Evolutionary conservation across 2,113 vertebrate species (phyloP), one percentile per base, ranked within the genome.

Genomic region (Ameiurus melas): DNA sequence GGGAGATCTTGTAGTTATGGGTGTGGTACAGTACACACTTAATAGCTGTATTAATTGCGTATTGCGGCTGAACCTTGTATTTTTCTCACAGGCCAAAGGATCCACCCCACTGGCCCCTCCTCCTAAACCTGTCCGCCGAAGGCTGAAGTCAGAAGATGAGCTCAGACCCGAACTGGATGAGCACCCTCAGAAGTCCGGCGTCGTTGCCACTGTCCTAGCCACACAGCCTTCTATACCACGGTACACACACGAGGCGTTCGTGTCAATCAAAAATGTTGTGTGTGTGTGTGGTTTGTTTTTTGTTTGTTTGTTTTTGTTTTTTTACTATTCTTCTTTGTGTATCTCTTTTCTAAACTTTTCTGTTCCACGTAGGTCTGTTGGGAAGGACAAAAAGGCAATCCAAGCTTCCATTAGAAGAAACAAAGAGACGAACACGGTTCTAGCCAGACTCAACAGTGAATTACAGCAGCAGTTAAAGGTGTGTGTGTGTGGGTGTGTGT

Each of bases 401-500:
- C 98, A 99, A 94, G 98, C 98, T 90, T 99, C 98, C 60, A 99
- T 99, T 94, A 97, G 98, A 95, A 97, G 98, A 93, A 99, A 99
- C 93, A 99, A 99, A 91, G 98, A 99, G 95, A 99, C 98, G 3
- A 99, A 99, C 92, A 99, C 98, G 57, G 98, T 99, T 92, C 94
- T 99, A 96, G 98, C 98, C 91, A 96, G 98, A 94, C 94, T 99
- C 88, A 99, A 99, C 92, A 99, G 98, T 94, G 98, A 99, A 95
- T 95, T 99, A 90, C 98, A 99, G 90, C 98, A 99, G 78, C 98
- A 99, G 70, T 93, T 99, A 94, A 99, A 99, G 98, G 98, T 99
- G 95, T 85, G 88, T 70, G 27, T 70, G 36, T 36, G 36, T 36
- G 36, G 1, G 4, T 13, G 17, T 60, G 98, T 99, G 95, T 85